Evolutionary conservation across 2,888 invertebrate genomes (phyloP).

Genomic region (Lasioglossum pauxillum): DNA sequence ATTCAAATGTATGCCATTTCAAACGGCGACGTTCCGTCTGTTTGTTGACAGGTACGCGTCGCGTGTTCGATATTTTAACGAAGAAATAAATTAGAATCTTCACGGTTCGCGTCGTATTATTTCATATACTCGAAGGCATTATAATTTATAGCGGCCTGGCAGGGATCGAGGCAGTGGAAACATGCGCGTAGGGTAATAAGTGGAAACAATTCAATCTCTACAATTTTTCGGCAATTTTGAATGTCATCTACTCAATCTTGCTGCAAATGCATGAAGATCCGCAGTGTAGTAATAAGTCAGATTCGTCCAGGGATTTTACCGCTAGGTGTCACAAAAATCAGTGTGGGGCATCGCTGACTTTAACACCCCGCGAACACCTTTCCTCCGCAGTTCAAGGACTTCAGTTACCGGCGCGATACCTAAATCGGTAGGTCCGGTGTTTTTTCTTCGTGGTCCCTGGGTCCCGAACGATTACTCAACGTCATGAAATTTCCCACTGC

Average conservation of each 20-base stretch:
- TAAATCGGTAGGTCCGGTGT: not conserved
- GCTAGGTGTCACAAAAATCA: not conserved
- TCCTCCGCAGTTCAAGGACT: not conserved
- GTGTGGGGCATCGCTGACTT: not conserved
- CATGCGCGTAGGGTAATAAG: too few relatives aligned
- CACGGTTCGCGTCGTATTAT: not conserved
- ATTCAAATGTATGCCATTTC: constrained; percentile 3
- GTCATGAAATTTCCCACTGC: constrained; percentile 48
- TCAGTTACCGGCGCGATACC: not conserved
- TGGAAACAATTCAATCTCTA: too few relatives aligned
- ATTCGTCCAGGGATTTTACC: not conserved
- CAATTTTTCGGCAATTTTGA: too few relatives aligned
- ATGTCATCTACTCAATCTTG: too few relatives aligned
- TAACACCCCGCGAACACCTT: not conserved
- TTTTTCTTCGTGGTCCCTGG: not conserved
- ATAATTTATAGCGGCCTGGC: not conserved
- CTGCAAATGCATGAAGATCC: too few relatives aligned
- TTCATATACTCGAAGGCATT: not conserved
- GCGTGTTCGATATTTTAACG: not conserved
- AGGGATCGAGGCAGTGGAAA: not conserved
- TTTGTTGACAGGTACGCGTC: not conserved
- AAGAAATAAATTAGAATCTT: not conserved
- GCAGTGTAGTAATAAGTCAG: not conserved
- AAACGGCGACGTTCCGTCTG: not conserved
- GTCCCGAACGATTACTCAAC: constrained; percentile 47